Evolutionary conservation across 2,797 vertebrate species (phyloP), one percentile per base, ranked within the genome.

Genomic region (Thaleichthys pacificus): DNA sequence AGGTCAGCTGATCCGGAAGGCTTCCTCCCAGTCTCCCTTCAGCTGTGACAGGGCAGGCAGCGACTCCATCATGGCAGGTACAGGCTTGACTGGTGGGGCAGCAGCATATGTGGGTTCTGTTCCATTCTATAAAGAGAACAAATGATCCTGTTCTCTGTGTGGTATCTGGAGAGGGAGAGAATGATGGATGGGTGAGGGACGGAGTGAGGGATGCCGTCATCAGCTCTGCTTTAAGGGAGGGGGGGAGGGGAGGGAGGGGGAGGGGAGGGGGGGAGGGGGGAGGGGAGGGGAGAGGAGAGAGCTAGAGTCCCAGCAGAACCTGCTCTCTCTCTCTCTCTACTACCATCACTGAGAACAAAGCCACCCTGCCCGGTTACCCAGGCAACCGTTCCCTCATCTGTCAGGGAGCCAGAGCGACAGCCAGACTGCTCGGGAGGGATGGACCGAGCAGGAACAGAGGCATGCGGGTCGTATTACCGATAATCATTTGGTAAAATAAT

Each of bases 1-100:
- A 30, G 96, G 97, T 57, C 97, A 99, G 51, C 76, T 99, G 91
- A 94, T 97, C 91, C 87, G 92, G 62, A 94, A 91, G n/a, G 92
- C 93, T 1, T 93, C 95, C 32, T 82, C 86, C 51, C 94, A 95
- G 4, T 96, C 93, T 1, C 93, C 95, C 0, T 93, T 97, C 65
- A 87, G 85, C 84, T 93, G 93, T 61, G 93, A 92, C 71, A 91
- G 76, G 80, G 90, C 89, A 5, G 84, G 87, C 30, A 92, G 93
- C n/a, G 95, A 97, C 76, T 88, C 91, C 0, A 80, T 90, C 26
- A 84, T 95, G 80, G 96, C 97, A 94, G 97, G 97, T 99, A 68
- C 64, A 24, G 64, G 22, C 28, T 19, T 32, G 2, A 14, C 61
- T 4, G 4, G 61, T 47, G 42, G 42, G 42, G 62, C 3, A 17